phyloP scores from a whole-genome alignment of 53 echinoderm and acorn worm species.

The Luidia sarsii region DNA sequence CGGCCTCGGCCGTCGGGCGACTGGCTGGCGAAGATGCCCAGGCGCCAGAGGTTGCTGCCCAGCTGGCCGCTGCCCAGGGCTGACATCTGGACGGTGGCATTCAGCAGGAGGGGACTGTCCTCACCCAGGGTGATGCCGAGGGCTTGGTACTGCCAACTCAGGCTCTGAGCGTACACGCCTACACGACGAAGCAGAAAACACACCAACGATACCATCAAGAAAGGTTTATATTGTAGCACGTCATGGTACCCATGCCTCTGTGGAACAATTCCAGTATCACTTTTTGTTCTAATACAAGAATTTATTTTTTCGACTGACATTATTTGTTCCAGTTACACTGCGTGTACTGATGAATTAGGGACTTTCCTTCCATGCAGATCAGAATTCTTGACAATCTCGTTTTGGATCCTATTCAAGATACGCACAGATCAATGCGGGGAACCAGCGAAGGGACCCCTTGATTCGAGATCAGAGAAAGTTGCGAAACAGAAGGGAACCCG shows the following conservation, averaged over 20 bases:
- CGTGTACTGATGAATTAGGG: no score
- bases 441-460: no score
- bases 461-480: no score
- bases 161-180: conserved; percentile 65
- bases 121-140: conserved; percentile 67
- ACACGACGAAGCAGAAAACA: background rate
- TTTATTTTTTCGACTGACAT: no score
- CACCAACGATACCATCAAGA: background rate
- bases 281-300: background rate
- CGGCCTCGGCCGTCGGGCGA: conserved; percentile 33
- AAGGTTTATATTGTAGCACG: background rate
- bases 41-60: conserved; percentile 45
- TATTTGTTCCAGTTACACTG: no score
- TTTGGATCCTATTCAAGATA: no score
- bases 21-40: conserved; percentile 50
- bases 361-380: no score
- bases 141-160: conserved; percentile 72
- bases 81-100: conserved; percentile 68
- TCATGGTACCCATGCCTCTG: no score
- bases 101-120: conserved; percentile 68
- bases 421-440: no score
- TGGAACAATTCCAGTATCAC: background rate
- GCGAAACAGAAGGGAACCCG: no score
- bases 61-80: conserved; percentile 60
- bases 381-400: no score